Evolutionary conservation across 1,140 invertebrate species (phyloP), one percentile per base, ranked within the genome.

Genomic region (Nebria ingens): DNA sequence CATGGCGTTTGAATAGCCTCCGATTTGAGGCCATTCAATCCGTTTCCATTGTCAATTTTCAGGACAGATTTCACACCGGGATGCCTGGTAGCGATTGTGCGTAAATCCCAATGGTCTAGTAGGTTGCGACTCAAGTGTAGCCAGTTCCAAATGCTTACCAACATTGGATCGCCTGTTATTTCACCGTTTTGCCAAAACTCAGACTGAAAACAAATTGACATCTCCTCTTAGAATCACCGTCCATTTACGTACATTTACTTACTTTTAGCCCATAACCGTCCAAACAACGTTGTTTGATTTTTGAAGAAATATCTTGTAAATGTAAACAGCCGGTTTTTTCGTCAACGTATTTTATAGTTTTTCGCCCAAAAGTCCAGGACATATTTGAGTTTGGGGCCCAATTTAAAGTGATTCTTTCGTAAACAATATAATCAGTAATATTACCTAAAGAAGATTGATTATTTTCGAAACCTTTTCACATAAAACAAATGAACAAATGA

Each of bases 361-460:
- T 82, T 19, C 81, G 81, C 2, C 84, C 84, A 64, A 81, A 79
- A 58, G 85, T 85, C 86, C 87, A 89, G 21, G 82, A 78, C 22
- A 90, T 71, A 65, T 82, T 79, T 20, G 82, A 85, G 49, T 76
- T 72, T 11, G 84, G 77, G 2, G 84, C 84, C 84, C 86, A 89
- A 69, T 86, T 84, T 55, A 91, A 68, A 22, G 88, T 87, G 60
- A 91, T 89, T 64, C 89, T 77, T 71, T 93, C 89, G 66, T 81
- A 83, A 40, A 92, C 83, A 12, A 77, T 81, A 62, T 85, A 84
- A 75, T 91, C 89, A 2, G 73, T 76, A 1, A 90, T 67, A 1
- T 66, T 57, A 54, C 78, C 81, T 80, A 59, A 62, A 72, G 73
- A 25, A 55, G 1, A 45, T 4, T 12, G 17, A 12, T 54, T 29